These are phyloP conservation scores for Myotis daubentonii DNA, from an alignment of 2,797 vertebrate species.

Conservation along the genomic window DNA sequence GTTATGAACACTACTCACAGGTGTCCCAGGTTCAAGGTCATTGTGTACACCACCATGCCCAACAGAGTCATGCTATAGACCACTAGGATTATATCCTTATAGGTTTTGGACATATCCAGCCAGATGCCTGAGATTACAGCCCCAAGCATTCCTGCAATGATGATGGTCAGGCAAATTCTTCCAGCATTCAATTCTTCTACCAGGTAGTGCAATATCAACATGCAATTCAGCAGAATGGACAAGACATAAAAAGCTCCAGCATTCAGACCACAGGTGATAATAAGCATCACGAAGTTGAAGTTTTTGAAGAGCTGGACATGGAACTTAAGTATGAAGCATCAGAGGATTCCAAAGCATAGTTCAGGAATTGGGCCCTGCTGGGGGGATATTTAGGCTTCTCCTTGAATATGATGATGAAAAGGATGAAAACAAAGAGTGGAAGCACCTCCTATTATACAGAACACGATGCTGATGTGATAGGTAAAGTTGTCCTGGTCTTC, in stretches of 20 bases:
- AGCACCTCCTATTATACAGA: constrained; percentile 94
- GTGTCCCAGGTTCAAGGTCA: constrained; percentile 90
- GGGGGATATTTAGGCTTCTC: constrained; percentile 92
- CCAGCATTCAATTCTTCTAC: constrained; percentile 96
- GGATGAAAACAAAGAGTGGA: constrained; percentile 92
- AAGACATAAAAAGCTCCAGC: constrained; percentile 94
- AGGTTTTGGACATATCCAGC: constrained; percentile 96
- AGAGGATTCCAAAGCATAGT: constrained; percentile 81
- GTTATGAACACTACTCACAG: constrained; percentile 97
- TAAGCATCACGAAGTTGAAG: constrained; percentile 91
- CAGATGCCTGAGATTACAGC: constrained; percentile 95
- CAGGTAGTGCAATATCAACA: constrained; percentile 93
- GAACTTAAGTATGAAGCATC: constrained; percentile 91
- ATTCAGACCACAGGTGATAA: constrained; percentile 95
- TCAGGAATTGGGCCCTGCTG: constrained; percentile 90
- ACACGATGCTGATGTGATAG: constrained; percentile 94
- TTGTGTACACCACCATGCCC: constrained; percentile 92
- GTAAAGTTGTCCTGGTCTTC: constrained; percentile 90
- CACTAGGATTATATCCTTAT: constrained; percentile 93
- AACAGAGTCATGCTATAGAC: constrained; percentile 92
- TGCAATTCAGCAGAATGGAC: constrained; percentile 94
- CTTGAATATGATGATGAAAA: constrained; percentile 94
- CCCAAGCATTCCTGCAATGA: constrained; percentile 94
- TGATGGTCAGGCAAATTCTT: constrained; percentile 95
- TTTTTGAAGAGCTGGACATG: constrained; percentile 89